Evolutionary conservation across 2,888 invertebrate species (phyloP), one percentile per base, ranked within the genome.

Genomic region (Pristionchus japonicus): DNA sequence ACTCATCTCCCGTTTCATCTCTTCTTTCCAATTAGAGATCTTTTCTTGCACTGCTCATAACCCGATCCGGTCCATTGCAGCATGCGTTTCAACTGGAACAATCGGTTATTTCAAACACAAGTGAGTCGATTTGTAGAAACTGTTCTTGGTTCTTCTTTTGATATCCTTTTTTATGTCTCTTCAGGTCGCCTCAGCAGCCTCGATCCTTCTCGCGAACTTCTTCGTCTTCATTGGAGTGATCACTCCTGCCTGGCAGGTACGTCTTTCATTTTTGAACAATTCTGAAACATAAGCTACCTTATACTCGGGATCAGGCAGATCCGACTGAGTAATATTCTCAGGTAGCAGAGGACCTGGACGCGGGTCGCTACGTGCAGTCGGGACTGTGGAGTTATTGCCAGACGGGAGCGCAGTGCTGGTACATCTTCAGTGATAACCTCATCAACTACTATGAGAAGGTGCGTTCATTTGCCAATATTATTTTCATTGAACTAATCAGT

Each of bases 161-260:
- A 11, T 64, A 27, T 64, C 9, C 64, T 9, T 1, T 6, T 20
- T 2, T 7, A 64, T 31, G 64, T 49, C 7, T 91, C 47, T 91
- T 80, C 93, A 93, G 82, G 84, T 92, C 13, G 90, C 90, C 1
- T 90, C 92, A 6, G 88, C 91, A 31, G 86, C 91, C 20, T 84
- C 91, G 17, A 88, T 91, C 23, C 88, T 89, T 20, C 61, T 92
- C n/a, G 90, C 93, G 34, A 91, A 92, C 37, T 88, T 91, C 67
- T 89, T 93, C 37, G 89, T 91, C 13, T 93, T 94, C 88, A 57
- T 94, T 57, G 93, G 91, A 11, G 91, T 92, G 7, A 40, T 93
- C 3, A 94, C 94, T 27, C 94, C 94, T n/a, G 91, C 93, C 13
- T 94, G 94, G 94, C 94, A 94, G 91, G 93, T 93, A 20, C n/a